A percentile compares a stretch with the other conserved stretches of the same genome.
These are phyloP conservation scores for Plotosus lineatus DNA, from an alignment of 2,113 vertebrate species.

Conservation along the genomic window DNA sequence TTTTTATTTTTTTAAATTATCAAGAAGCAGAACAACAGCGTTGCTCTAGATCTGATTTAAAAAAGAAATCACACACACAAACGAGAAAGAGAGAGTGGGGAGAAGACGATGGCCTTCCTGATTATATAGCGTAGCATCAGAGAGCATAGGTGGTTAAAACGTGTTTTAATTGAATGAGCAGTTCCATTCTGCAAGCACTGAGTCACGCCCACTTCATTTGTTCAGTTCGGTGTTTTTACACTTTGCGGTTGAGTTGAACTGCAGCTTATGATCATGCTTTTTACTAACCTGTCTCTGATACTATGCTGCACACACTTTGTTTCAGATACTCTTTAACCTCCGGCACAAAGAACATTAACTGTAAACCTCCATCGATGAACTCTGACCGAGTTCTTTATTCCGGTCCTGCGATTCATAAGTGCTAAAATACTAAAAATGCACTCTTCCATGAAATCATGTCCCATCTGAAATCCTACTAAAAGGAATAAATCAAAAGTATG, in stretches of 20 bases:
- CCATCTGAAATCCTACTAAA: background rate
- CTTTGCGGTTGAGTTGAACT: background rate
- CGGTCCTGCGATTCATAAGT: no score
- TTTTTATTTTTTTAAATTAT: no score
- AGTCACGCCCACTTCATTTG: background rate
- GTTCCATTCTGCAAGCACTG: background rate
- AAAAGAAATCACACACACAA: no score
- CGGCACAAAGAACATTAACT: no score
- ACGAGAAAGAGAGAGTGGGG: no score
- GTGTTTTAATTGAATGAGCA: background rate
- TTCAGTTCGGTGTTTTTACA: background rate
- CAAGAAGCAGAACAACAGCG: no score
- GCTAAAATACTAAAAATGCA: background rate
- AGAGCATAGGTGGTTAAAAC: no score
- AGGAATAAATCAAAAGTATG: background rate
- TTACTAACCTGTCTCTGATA: background rate
- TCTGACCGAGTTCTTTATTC: background rate
- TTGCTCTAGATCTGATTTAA: no score
- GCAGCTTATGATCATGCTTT: background rate
- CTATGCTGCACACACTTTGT: background rate
- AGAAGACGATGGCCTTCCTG: no score
- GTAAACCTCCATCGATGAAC: background rate
- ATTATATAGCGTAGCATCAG: no score
- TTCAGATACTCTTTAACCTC: background rate
- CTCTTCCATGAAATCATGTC: no score